Evolutionary conservation across 2,888 invertebrate genomes (phyloP).

Genomic region (Cerastoderma edule): DNA sequence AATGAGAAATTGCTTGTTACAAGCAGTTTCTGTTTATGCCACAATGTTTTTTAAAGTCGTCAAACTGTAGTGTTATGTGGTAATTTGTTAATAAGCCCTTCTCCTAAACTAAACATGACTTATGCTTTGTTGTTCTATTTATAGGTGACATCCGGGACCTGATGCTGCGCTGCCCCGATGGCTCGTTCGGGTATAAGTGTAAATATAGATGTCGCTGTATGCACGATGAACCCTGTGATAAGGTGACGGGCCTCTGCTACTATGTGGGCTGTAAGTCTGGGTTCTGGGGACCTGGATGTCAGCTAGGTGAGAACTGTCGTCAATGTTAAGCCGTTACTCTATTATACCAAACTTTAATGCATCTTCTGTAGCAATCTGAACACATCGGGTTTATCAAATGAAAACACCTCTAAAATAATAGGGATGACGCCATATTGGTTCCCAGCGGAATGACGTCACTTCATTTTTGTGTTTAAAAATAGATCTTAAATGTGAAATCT

Average conservation of each 20-base stretch:
- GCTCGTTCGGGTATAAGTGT: slow-evolving; percentile 76
- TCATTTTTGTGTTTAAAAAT: no score
- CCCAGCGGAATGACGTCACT: no score
- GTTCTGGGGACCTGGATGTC: slow-evolving; percentile 79
- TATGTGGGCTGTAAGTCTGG: slow-evolving; percentile 71
- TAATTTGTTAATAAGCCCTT: no score
- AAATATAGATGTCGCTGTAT: slow-evolving; percentile 74
- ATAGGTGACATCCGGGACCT: slow-evolving; percentile 71
- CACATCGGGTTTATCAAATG: not conserved
- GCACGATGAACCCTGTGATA: slow-evolving; percentile 71
- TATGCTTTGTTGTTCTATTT: slow-evolving; percentile 35
- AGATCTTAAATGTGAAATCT: no score
- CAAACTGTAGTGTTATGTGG: no score
- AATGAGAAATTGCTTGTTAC: no score
- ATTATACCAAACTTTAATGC: not conserved
- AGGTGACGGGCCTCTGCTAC: slow-evolving; percentile 71
- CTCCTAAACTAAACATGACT: no score
- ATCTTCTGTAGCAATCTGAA: no score
- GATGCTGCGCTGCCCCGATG: slow-evolving; percentile 71
- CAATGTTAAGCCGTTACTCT: not conserved
- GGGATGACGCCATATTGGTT: no score
- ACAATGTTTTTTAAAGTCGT: no score
- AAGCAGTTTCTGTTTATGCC: no score
- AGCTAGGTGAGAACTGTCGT: slow-evolving; percentile 69
- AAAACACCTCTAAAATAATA: not conserved